These are phyloP conservation scores for Gorsachius magnificus DNA, from an alignment of 2,797 vertebrate species.

Conservation along the genomic window DNA sequence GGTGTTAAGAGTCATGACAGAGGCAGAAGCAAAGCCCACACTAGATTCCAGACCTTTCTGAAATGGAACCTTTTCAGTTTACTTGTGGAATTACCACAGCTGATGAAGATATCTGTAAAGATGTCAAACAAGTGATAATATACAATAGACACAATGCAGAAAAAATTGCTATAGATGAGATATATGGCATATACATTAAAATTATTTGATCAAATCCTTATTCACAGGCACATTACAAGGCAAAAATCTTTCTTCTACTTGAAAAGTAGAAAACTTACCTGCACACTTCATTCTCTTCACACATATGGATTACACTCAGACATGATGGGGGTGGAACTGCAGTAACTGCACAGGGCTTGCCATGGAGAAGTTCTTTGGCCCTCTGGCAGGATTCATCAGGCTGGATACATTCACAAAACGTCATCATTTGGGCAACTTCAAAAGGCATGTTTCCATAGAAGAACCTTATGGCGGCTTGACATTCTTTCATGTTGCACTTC, in stretches of 20 bases:
- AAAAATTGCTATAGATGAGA: not conserved
- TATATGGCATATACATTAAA: not conserved
- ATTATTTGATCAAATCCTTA: not conserved
- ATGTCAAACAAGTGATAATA: not conserved
- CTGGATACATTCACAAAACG: slow-evolving; percentile 84
- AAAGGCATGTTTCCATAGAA: slow-evolving; percentile 85
- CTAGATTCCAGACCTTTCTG: not conserved
- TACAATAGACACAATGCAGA: not conserved
- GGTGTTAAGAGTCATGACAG: not conserved
- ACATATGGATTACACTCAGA: slow-evolving; percentile 74
- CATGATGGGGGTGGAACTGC: slow-evolving; percentile 72
- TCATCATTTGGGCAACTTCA: slow-evolving; percentile 83
- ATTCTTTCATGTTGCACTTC: slow-evolving; percentile 76
- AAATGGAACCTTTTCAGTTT: not conserved
- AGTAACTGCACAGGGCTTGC: slow-evolving; percentile 75
- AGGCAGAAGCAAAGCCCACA: not conserved
- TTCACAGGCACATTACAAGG: not conserved
- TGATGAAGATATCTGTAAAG: not conserved
- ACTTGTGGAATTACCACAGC: not conserved
- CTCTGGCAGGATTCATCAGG: slow-evolving; percentile 81
- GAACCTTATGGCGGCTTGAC: slow-evolving; percentile 74
- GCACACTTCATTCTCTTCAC: slow-evolving; percentile 76
- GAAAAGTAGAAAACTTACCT: slow-evolving; percentile 63
- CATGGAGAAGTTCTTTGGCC: slow-evolving; percentile 81
- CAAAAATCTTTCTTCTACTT: slow-evolving; percentile 7